phyloP scores from a whole-genome alignment of 2,113 vertebrate genomes.

The Sterrhoptilus dennistouni region DNA sequence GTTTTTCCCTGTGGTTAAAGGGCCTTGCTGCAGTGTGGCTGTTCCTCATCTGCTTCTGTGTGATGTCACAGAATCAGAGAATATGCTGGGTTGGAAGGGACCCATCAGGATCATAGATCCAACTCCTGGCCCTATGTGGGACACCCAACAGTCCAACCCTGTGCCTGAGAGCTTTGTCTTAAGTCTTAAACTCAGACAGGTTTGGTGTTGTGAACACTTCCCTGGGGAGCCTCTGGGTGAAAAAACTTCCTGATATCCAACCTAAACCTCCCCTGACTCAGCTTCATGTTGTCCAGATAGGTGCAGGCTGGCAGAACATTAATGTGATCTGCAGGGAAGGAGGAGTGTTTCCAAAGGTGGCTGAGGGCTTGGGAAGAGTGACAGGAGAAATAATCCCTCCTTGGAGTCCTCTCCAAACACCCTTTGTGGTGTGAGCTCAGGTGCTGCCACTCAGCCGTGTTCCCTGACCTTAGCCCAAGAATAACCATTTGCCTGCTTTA shows the following conservation, averaged over 20 bases:
- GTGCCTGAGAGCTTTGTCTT: neutral
- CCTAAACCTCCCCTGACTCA: neutral
- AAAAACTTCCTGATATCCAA: neutral
- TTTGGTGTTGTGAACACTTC: neutral
- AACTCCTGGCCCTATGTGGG: neutral
- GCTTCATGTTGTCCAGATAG: neutral
- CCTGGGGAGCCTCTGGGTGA: neutral
- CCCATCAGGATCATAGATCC: neutral
- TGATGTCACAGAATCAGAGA: rapidly evolving
- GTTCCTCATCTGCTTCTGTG: neutral
- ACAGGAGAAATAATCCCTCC: neutral
- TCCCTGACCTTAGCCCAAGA: constrained; percentile 7
- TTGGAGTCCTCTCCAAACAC: neutral
- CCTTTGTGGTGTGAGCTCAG: neutral
- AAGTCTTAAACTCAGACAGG: neutral
- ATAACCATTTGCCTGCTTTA: constrained; percentile 8
- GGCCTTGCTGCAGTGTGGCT: neutral
- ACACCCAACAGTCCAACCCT: neutral
- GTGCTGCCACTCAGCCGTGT: neutral
- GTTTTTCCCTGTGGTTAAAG: neutral
- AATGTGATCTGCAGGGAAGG: neutral
- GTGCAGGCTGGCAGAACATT: neutral
- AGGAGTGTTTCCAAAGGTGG: neutral
- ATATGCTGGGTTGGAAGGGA: neutral
- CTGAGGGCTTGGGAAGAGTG: neutral